Base-by-base conservation (phyloP, 2,113 vertebrate genomes). In the Silurus glanis region DNA sequence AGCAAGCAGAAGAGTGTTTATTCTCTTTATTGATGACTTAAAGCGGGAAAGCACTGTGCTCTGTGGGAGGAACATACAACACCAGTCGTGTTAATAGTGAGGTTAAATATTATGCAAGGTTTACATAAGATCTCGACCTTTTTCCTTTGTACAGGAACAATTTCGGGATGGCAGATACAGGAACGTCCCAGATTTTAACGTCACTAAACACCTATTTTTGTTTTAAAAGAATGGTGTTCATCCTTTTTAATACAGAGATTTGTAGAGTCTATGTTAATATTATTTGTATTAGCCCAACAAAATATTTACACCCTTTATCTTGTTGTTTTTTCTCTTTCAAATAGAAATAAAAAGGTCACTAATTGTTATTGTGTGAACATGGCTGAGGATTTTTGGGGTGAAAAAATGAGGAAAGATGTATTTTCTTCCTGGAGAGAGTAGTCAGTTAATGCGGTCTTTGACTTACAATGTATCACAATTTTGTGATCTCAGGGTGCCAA, bases 61-160 rank as follows among this genome's bases (percentile, higher is more conserved):
- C 9, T 47, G 2, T 74, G 47, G 37, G 37, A 71, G 67, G 71
- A 74, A 51, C 71, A 79, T 9, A 55, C 0, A 17, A 37, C 14
- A 78, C 53, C 8, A 58, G 74, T 53, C 9, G 8, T 76, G 23
- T 76, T 6, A 76, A 53, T n/a, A 14, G 23, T 76, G 10, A 53
- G 25, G 76, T 79, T 58, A 79, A 79, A 58, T 79, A 58, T 78
- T 28, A 78, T 53, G 14, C 53, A 56, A 78, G n/a, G 28, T 56
- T 78, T 78, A 28, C 23, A 17, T 17, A 78, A 78, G n/a, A 25
- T 16, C 51, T 56, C 21, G 9, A 78, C 6, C 13, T 28, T 78
- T 7, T 37, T 56, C 13, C 51, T 78, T 78, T 25, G 13, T 14
- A 28, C n/a, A 56, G n/a, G 10, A 78, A 56, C 23, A 76, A 55